Conservation (phyloP, 2,888 invertebrate species). For the Scaptomyza reducta region DNA sequence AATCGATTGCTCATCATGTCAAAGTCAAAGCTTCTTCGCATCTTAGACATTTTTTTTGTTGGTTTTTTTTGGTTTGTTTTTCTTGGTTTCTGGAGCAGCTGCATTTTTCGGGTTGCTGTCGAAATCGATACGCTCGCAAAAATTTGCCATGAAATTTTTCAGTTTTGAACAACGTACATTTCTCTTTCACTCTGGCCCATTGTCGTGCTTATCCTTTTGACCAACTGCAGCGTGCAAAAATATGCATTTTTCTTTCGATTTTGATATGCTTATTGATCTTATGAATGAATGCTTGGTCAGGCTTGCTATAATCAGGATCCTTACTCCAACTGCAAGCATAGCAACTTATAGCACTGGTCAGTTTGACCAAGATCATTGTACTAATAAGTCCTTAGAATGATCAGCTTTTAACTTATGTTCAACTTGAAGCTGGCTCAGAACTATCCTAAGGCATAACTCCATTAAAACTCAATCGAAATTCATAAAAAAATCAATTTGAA, state of each 20-base stretch:
- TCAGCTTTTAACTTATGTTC: too few relatives aligned
- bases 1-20: slow-evolving; percentile 39
- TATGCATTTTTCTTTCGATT: slow-evolving; percentile 30
- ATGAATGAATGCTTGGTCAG: slow-evolving; percentile 15
- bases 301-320: not conserved
- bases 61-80: too few relatives aligned
- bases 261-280: slow-evolving; percentile 24
- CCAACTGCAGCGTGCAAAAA: slow-evolving; percentile 21
- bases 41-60: slow-evolving; percentile 12
- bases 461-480: too few relatives aligned
- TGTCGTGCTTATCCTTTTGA: slow-evolving; percentile 11
- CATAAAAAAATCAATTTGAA: too few relatives aligned
- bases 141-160: slow-evolving; percentile 70
- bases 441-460: too few relatives aligned
- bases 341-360: too few relatives aligned
- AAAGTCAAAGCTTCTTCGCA: slow-evolving; percentile 44
- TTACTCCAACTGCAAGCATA: too few relatives aligned
- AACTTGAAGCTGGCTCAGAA: too few relatives aligned
- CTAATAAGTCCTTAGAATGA: too few relatives aligned
- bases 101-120: slow-evolving; percentile 48
- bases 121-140: slow-evolving; percentile 57
- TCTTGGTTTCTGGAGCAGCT: slow-evolving; percentile 17
- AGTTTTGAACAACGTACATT: slow-evolving; percentile 45
- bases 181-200: slow-evolving; percentile 9
- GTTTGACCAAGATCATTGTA: too few relatives aligned